Evolutionary conservation across 2,113 vertebrate genomes (phyloP).

Genomic region (Catharus minimus): DNA sequence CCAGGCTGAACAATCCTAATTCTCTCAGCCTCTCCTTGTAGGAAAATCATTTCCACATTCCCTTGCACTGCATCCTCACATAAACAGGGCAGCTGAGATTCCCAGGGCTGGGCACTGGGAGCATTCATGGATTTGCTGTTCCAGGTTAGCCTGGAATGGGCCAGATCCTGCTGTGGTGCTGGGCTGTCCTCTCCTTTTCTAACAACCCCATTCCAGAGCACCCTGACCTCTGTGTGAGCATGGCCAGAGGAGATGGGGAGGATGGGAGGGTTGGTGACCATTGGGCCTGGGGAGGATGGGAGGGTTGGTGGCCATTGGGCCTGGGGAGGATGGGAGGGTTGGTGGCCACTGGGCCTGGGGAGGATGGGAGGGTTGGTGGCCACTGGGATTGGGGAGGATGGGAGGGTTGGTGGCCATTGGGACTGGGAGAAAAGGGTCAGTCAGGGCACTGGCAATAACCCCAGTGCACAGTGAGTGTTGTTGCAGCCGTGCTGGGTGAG

Average conservation of each 20-base stretch:
- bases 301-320: not conserved
- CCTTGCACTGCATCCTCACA: fast-evolving
- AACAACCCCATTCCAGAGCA: not conserved
- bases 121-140: not conserved
- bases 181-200: fast-evolving
- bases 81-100: not conserved
- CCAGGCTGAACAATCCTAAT: not conserved
- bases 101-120: not conserved
- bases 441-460: not conserved
- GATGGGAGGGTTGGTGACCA: not conserved
- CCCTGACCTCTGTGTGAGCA: not conserved
- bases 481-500: not conserved
- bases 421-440: not conserved
- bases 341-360: not conserved
- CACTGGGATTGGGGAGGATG: not conserved
- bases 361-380: not conserved
- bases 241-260: not conserved
- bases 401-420: not conserved
- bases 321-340: not conserved
- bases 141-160: fast-evolving
- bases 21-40: not conserved
- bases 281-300: not conserved
- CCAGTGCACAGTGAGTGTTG: not conserved
- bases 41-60: not conserved
- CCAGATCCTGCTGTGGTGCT: fast-evolving